phyloP scores from a whole-genome alignment of 2,113 vertebrate species.

The Regulus satrapa region DNA sequence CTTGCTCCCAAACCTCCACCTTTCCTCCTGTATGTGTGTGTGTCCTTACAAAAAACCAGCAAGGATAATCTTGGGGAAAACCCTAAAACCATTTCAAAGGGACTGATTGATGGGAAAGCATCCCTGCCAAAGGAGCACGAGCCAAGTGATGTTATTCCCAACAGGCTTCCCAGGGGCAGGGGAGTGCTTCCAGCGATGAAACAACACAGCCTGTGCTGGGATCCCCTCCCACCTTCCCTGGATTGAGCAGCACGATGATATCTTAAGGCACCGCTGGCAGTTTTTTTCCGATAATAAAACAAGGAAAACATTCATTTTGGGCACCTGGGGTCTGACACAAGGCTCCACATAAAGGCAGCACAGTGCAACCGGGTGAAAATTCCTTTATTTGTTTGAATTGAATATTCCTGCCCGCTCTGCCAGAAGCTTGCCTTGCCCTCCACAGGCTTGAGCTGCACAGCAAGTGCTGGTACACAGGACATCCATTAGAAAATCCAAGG shows the following conservation, averaged over 20 bases:
- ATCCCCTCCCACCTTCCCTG: neutral
- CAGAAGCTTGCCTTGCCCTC: neutral
- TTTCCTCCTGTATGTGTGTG: neutral
- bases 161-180: neutral
- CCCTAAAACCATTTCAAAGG: neutral
- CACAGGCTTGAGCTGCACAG: neutral
- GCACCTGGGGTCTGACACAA: neutral
- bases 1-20: neutral
- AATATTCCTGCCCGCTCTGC: neutral
- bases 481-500: neutral
- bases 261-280: neutral
- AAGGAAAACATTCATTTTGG: neutral
- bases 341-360: neutral
- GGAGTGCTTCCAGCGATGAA: neutral
- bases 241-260: neutral
- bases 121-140: neutral
- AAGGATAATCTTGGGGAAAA: neutral
- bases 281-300: neutral
- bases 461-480: neutral
- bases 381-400: neutral
- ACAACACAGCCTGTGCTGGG: neutral
- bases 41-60: neutral
- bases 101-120: neutral
- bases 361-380: neutral
- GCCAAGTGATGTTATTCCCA: neutral